phyloP scores from a whole-genome alignment of 2,113 vertebrate genomes.

The Philantomba maxwellii region DNA sequence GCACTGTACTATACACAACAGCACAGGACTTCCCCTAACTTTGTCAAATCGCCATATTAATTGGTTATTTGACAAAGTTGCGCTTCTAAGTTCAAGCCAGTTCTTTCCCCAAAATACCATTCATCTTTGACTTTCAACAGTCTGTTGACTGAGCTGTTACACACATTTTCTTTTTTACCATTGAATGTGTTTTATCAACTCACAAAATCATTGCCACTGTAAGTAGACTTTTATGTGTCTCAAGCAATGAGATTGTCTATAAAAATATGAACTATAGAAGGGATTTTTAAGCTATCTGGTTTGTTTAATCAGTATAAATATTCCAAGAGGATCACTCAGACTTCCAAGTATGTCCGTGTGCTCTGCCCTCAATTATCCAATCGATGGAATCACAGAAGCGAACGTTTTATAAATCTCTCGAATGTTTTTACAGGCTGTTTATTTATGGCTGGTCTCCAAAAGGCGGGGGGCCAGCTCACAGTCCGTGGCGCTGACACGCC shows the following conservation, averaged over 20 bases:
- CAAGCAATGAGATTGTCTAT: not conserved
- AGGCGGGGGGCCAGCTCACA: rapidly evolving
- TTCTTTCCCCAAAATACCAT: not conserved
- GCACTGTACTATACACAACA: not conserved
- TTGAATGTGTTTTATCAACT: not conserved
- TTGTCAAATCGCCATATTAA: not conserved
- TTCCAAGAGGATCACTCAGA: not conserved
- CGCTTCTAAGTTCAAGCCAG: not conserved
- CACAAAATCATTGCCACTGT: not conserved
- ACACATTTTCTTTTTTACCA: not conserved
- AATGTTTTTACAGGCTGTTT: not conserved
- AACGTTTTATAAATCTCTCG: not conserved
- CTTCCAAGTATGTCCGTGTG: not conserved
- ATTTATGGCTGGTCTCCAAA: not conserved
- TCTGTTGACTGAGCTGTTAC: not conserved
- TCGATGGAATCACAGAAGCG: not conserved
- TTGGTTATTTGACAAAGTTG: not conserved
- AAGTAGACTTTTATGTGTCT: not conserved
- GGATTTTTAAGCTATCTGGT: not conserved
- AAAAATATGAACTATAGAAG: not conserved
- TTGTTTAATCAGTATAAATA: not conserved
- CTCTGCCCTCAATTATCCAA: not conserved
- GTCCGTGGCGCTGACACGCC: rapidly evolving
- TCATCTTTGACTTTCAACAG: not conserved
- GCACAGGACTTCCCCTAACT: not conserved